Base-by-base conservation (phyloP, 2,797 vertebrate genomes). In the Pangasius larnaudii region DNA sequence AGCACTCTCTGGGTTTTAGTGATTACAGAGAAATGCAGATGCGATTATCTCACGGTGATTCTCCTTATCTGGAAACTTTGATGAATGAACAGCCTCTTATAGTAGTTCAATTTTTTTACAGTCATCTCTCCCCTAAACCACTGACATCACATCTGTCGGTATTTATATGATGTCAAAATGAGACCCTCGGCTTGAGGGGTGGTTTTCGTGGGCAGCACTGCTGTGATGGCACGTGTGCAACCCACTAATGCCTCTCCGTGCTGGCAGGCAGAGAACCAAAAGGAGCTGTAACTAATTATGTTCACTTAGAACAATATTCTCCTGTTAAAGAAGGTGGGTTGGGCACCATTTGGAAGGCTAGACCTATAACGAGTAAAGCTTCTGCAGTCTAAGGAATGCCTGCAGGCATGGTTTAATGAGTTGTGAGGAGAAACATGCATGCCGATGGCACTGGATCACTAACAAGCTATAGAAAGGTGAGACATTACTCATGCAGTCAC, bases 341-440 rank as follows among this genome's bases (percentile, higher is more conserved):
- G 94, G 94, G 92, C 94, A 92, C 93, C 93, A 94, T 95, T 96
- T 95, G 61, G 92, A 53, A 88, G 93, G 91, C 92, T 90, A 80
- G 89, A 86, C 92, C 93, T 94, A 95, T 95, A 95, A 96, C 94
- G 93, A 88, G 91, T 91, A 94, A 95, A 95, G 94, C 92, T 94
- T 94, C 92, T 91, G 91, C 91, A 88, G 94, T 89, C 92, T 88
- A 24, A 93, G 94, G 94, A 95, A 95, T 93, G 94, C 92, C 92
- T 91, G 0, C 86, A 85, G 94, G 94, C 93, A 90, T 93, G 93
- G 89, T 92, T 94, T 95, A 95, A 95, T 94, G 94, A 95, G 94
- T 42, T 78, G 33, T 78, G 63, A 85, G 80, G 53, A 61, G 42
- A 74, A 84, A 77, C 42, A 49, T 24, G 46, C 80, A 67, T 19